Evolutionary conservation across 2,888 invertebrate genomes (phyloP).

Genomic region (Salticus scenicus): DNA sequence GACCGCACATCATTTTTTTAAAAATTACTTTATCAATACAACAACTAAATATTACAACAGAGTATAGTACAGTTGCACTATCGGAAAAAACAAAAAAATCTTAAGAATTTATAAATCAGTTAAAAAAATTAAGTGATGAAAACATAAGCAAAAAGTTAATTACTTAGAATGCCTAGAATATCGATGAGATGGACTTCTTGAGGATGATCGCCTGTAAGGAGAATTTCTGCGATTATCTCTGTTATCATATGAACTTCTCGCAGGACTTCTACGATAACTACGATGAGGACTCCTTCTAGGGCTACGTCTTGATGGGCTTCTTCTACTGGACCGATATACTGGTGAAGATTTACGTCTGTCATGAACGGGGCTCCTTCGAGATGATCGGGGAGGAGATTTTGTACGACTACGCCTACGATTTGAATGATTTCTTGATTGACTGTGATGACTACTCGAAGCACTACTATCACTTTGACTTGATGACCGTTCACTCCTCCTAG

Average conservation of each 20-base stretch:
- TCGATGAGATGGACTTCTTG: slow-evolving; percentile 18
- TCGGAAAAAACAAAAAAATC: too few species aligned
- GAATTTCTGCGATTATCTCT: slow-evolving; percentile 41
- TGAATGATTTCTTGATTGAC: not conserved
- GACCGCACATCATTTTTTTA: too few species aligned
- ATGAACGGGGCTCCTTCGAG: slow-evolving; percentile 34
- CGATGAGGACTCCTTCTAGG: slow-evolving; percentile 26
- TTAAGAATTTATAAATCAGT: too few species aligned
- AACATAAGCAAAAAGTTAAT: too few species aligned
- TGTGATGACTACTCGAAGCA: slow-evolving; percentile 4
- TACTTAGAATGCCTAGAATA: slow-evolving; percentile 41
- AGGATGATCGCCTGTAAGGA: slow-evolving; percentile 28
- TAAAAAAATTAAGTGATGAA: too few species aligned
- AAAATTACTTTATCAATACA: too few species aligned
- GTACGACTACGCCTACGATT: slow-evolving; percentile 27
- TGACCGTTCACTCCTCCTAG: not conserved
- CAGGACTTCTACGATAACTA: slow-evolving; percentile 28
- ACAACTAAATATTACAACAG: too few species aligned
- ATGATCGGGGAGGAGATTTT: slow-evolving; percentile 25
- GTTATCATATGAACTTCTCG: slow-evolving; percentile 26
- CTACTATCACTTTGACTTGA: slow-evolving; percentile 20
- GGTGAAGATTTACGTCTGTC: slow-evolving; percentile 38
- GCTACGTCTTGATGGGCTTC: slow-evolving; percentile 24
- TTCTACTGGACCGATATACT: not conserved
- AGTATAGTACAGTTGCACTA: too few species aligned